These are phyloP conservation scores for Zonitis immaculata DNA, from an alignment of 2,888 invertebrate genomes.

Conservation along the genomic window DNA sequence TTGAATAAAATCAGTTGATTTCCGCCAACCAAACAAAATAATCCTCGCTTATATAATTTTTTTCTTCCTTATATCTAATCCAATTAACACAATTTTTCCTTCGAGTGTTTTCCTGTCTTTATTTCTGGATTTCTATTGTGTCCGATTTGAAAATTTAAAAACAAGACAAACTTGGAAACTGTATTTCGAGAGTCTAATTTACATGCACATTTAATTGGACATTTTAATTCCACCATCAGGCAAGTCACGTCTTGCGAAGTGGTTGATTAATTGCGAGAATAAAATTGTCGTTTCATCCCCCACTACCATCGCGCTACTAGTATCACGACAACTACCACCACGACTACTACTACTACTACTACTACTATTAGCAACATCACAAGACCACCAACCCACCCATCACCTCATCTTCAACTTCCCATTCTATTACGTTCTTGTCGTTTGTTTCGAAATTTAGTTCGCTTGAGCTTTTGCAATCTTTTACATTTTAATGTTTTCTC, in stretches of 20 bases:
- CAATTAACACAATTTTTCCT: conserved; percentile 1
- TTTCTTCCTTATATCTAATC: not conserved
- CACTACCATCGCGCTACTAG: not conserved
- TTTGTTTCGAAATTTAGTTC: not conserved
- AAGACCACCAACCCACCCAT: too few species aligned
- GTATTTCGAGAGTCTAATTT: conserved; percentile 37
- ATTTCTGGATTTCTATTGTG: not conserved
- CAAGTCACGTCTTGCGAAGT: conserved; percentile 31
- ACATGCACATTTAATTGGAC: conserved; percentile 39
- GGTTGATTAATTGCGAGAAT: conserved; percentile 19
- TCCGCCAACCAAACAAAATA: too few species aligned
- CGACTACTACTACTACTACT: too few species aligned
- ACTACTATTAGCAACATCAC: too few species aligned
- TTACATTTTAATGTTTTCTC: not conserved
- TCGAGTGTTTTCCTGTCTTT: not conserved
- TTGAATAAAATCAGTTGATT: too few species aligned
- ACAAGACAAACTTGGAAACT: conserved; percentile 29
- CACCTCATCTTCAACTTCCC: too few species aligned
- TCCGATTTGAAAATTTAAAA: conserved; percentile 35
- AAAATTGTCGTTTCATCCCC: conserved; percentile 15
- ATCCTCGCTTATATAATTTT: too few species aligned
- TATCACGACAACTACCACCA: not conserved
- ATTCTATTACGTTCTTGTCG: not conserved
- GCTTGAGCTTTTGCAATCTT: not conserved
- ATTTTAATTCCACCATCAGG: conserved; percentile 33